A percentile compares a stretch with the other conserved stretches of the same genome.
Conservation (phyloP, 2,113 vertebrate species). For the Istiophorus platypterus region DNA sequence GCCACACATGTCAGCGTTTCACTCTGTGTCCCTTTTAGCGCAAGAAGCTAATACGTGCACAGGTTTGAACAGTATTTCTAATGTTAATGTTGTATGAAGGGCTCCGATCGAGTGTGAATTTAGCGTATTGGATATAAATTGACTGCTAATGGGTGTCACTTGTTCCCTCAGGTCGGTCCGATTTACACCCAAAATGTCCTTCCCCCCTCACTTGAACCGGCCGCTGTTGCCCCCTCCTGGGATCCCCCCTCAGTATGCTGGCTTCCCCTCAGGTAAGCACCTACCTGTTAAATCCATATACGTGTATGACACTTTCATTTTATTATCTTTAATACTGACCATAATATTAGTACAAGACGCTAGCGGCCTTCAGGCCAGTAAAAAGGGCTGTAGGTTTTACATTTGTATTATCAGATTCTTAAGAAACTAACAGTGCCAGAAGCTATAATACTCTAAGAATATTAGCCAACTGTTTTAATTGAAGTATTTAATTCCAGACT, state of each 20-base stretch:
- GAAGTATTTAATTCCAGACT: background rate
- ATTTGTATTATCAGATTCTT: background rate
- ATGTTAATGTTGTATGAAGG: background rate
- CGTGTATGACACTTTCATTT: background rate
- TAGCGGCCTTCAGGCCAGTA: too few relatives aligned
- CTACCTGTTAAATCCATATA: background rate
- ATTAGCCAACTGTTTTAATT: too few relatives aligned
- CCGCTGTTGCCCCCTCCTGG: slow-evolving; percentile 93
- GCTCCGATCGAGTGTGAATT: background rate
- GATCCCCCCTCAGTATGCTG: slow-evolving; percentile 95
- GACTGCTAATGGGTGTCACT: slow-evolving; percentile 25
- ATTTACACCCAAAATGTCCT: slow-evolving; percentile 89
- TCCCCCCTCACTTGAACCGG: slow-evolving; percentile 97
- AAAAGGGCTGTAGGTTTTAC: background rate
- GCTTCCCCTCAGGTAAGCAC: slow-evolving; percentile 92
- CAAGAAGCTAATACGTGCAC: background rate
- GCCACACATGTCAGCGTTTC: background rate
- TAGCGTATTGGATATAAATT: background rate
- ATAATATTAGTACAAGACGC: background rate
- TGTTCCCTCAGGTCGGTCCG: slow-evolving; percentile 80
- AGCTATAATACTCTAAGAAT: background rate
- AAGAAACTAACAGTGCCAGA: background rate
- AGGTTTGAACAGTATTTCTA: background rate
- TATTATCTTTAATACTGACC: background rate
- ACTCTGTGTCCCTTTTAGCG: background rate